These are phyloP conservation scores for Falcunculus frontatus DNA, from an alignment of 2,113 vertebrate species.

Conservation along the genomic window DNA sequence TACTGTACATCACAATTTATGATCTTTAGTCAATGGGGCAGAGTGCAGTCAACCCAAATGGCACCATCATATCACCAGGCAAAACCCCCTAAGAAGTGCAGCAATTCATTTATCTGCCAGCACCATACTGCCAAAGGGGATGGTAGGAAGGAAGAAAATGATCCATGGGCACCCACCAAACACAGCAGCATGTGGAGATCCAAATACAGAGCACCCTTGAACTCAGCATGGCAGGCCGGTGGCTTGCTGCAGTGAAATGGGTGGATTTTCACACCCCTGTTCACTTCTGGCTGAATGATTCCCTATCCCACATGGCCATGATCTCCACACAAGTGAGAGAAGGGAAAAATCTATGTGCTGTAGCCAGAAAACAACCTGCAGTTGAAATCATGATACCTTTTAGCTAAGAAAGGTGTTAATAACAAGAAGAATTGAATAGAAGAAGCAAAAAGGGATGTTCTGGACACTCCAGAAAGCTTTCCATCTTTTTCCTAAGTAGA, in stretches of 20 bases:
- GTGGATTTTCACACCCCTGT: not conserved
- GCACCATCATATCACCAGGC: not conserved
- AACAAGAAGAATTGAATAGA: not conserved
- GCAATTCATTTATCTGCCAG: not conserved
- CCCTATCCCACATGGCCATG: rapidly evolving
- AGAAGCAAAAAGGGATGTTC: not conserved
- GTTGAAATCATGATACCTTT: not conserved
- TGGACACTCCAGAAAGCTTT: not conserved
- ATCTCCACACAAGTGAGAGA: not conserved
- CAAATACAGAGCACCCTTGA: not conserved
- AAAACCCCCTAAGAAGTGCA: not conserved
- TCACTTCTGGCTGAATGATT: not conserved
- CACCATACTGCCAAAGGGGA: not conserved
- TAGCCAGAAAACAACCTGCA: not conserved
- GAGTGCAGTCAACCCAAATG: not conserved
- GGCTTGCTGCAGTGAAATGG: rapidly evolving
- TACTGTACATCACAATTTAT: not conserved
- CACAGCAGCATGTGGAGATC: not conserved
- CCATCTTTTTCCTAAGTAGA: not conserved
- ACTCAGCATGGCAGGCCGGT: not conserved
- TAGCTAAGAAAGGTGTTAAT: not conserved
- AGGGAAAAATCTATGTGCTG: not conserved
- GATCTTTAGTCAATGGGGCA: not conserved
- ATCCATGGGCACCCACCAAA: not conserved
- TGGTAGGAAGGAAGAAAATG: not conserved